Evolutionary conservation across 2,797 vertebrate species (phyloP).

Genomic region (Arnoldichthys spilopterus): DNA sequence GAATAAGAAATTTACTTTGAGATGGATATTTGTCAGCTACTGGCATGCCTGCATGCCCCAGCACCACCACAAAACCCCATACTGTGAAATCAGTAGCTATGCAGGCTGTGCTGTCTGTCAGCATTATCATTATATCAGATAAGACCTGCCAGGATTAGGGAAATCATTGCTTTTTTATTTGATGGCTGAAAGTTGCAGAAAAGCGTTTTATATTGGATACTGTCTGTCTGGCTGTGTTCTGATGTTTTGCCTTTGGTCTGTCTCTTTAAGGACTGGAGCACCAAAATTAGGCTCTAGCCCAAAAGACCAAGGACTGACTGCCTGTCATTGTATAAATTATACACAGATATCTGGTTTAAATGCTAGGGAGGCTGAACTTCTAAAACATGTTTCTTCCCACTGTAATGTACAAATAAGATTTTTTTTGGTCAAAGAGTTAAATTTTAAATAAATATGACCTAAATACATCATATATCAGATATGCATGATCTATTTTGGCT

Average conservation of each 20-base stretch:
- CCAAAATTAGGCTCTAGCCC: constrained; percentile 28
- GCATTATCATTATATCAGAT: constrained; percentile 39
- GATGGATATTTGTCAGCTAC: constrained; percentile 19
- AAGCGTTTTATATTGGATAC: constrained; percentile 32
- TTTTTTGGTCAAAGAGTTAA: not conserved
- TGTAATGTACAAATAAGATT: not conserved
- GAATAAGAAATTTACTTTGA: constrained; percentile 24
- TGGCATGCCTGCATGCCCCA: not conserved
- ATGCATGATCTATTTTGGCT: not conserved
- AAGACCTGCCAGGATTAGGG: constrained; percentile 40
- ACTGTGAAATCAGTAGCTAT: constrained; percentile 23
- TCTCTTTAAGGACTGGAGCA: constrained; percentile 20
- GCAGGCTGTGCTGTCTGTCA: constrained; percentile 18
- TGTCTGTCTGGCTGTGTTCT: not conserved
- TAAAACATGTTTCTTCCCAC: not conserved
- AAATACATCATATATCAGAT: not conserved
- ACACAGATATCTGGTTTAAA: constrained; percentile 12
- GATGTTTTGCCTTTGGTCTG: constrained; percentile 27
- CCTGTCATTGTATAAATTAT: constrained; percentile 28
- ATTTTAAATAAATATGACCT: not conserved
- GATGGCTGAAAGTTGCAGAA: constrained; percentile 28
- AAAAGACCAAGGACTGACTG: constrained; percentile 13
- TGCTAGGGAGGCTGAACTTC: constrained; percentile 2
- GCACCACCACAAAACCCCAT: not conserved
- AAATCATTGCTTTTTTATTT: constrained; percentile 29